Base-by-base conservation (phyloP, 1,140 invertebrate genomes). In the Hypsibius dujardini region DNA sequence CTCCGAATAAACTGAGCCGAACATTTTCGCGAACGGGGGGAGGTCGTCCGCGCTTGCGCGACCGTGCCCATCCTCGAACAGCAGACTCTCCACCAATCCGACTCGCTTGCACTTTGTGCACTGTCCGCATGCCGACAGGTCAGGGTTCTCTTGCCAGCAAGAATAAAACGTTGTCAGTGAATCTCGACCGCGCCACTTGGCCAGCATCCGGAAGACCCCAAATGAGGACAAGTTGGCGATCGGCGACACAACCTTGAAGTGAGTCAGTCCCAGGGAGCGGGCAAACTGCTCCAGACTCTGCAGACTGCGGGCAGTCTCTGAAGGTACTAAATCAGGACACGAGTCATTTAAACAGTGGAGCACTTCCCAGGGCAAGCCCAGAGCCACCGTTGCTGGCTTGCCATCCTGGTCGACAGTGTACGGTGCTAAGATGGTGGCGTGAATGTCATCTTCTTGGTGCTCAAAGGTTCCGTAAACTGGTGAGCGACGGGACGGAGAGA, bases 381-480 rank as follows among this genome's bases (percentile, higher is more conserved):
- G n/a, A 56, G 50, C 50, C 7, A 56, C 50, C 50, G 50, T 56
- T 56, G 50, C 50, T n/a, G 7, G 50, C n/a, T 56, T 56, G 7
- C 50, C 50, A n/a, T 56, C n/a, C n/a, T 56, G 50, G 7, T 56
- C 7, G 7, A n/a, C 7, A 7, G 50, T 56, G n/a, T 56, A 56
- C 50, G 50, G 50, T 56, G n/a, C 7, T 56, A 56, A 56, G 7
- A 56, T 56, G 28, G 28, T 28, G 7, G 50, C 50, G 50, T 56
- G 50, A n/a, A 56, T 56, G 50, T 56, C 50, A n/a, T 56, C 50
- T 56, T 56, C 50, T 56, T 56, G 50, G 50, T 56, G 50, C 50
- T 56, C 50, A 56, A 56, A 56, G 50, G 7, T 56, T n/a, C n/a
- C n/a, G 50, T 56, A 56, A 56, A 56, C 50, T n/a, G 50, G 50